Conservation (phyloP, 2,113 vertebrate species). For the Pygoscelis antarcticus region DNA sequence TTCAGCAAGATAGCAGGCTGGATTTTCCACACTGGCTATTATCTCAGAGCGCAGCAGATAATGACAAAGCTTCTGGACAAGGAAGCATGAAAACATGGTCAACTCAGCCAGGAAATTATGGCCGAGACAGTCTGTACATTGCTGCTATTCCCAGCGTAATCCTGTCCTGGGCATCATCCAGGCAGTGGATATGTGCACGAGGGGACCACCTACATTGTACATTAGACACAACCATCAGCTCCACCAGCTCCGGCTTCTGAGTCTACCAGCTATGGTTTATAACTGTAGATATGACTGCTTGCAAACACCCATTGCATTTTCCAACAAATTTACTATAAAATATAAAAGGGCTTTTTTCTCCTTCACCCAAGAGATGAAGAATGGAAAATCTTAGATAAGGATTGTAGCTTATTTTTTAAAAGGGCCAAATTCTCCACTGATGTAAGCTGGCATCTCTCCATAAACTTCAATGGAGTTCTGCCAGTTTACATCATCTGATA, state of each 20-base stretch:
- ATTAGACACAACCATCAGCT: background rate
- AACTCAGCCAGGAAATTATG: constrained; percentile 62
- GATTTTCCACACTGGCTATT: constrained; percentile 62
- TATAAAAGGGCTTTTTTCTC: background rate
- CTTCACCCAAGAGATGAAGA: constrained; percentile 30
- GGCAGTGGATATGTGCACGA: background rate
- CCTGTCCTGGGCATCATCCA: constrained; percentile 55
- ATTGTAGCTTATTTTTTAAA: constrained; percentile 15
- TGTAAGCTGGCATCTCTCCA: constrained; percentile 53
- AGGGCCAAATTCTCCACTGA: constrained; percentile 48
- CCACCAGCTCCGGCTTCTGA: background rate
- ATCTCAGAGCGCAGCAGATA: constrained; percentile 60
- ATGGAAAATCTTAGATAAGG: constrained; percentile 56
- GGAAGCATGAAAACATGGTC: constrained; percentile 19
- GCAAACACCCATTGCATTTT: background rate
- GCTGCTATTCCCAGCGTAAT: constrained; percentile 38
- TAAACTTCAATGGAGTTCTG: constrained; percentile 33
- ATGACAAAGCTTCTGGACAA: constrained; percentile 61
- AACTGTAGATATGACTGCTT: background rate
- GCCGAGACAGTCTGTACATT: constrained; percentile 38
- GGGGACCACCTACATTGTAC: constrained; percentile 34
- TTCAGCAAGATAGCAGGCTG: constrained; percentile 50
- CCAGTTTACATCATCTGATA: constrained; percentile 58
- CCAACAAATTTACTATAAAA: background rate
- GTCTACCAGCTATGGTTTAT: background rate